These are phyloP conservation scores for Entomyzon cyanotis DNA, from an alignment of 2,113 vertebrate species.

Conservation along the genomic window DNA sequence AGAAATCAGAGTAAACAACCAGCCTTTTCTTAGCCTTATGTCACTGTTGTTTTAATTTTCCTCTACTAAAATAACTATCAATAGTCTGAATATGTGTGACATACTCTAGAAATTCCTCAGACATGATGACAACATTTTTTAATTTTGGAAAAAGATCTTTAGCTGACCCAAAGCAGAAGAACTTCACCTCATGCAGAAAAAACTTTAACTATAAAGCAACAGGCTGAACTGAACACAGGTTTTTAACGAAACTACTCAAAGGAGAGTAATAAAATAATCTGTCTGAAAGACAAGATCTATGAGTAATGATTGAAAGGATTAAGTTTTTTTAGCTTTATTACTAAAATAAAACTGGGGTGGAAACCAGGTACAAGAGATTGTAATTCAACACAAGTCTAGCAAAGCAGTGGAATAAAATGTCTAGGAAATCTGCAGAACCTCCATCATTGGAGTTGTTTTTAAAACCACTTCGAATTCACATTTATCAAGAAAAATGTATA, in stretches of 20 bases:
- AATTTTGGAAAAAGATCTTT: background rate
- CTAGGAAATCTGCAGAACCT: background rate
- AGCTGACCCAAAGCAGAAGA: background rate
- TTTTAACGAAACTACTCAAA: background rate
- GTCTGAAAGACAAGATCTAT: background rate
- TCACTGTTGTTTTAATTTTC: background rate
- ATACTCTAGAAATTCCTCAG: background rate
- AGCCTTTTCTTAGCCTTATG: background rate
- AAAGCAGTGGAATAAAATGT: background rate
- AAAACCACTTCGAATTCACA: background rate
- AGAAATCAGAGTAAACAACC: background rate
- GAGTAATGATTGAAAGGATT: background rate
- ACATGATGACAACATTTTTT: background rate
- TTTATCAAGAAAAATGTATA: background rate
- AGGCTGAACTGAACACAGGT: background rate
- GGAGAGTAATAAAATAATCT: background rate
- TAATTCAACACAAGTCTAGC: background rate
- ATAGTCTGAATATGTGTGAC: background rate
- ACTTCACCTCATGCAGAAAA: background rate
- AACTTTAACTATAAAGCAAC: background rate
- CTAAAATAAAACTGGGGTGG: background rate
- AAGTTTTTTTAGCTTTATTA: background rate
- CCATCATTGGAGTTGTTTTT: background rate
- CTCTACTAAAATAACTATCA: background rate
- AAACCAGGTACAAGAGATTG: background rate